These are phyloP conservation scores for Zingel zingel DNA, from an alignment of 2,113 vertebrate genomes.

Conservation along the genomic window DNA sequence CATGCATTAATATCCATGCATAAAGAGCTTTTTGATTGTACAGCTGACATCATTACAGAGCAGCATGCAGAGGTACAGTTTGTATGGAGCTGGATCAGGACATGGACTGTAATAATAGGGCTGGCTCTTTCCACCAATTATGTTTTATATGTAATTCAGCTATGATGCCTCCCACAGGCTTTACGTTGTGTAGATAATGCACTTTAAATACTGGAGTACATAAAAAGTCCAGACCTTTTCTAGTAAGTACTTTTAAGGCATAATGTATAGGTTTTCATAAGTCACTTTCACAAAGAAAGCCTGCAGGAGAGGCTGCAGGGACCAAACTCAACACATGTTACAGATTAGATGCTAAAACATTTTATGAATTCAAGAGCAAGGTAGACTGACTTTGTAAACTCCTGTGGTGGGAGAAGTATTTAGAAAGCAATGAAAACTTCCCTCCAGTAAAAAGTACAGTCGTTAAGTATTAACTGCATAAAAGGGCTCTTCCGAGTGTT, in stretches of 20 bases:
- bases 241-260: background rate
- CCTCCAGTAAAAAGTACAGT: background rate
- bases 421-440: background rate
- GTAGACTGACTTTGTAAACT: background rate
- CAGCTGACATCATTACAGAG: constrained; percentile 49
- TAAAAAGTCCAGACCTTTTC: constrained; percentile 3
- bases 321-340: background rate
- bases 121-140: constrained; percentile 36
- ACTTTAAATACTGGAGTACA: constrained; percentile 1
- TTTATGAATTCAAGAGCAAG: background rate
- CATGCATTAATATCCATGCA: constrained; percentile 77
- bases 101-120: constrained; percentile 35
- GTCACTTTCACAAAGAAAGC: background rate
- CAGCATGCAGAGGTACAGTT: constrained; percentile 65
- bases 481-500: background rate
- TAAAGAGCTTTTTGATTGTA: constrained; percentile 39
- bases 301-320: background rate
- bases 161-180: constrained; percentile 37
- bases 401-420: background rate
- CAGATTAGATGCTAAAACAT: background rate
- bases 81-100: constrained; percentile 55
- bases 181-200: background rate
- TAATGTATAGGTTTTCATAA: background rate
- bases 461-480: background rate
- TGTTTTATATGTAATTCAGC: constrained; percentile 20